Conservation (phyloP, 2,888 invertebrate genomes). For the Chrysopilus asiliformis region DNA sequence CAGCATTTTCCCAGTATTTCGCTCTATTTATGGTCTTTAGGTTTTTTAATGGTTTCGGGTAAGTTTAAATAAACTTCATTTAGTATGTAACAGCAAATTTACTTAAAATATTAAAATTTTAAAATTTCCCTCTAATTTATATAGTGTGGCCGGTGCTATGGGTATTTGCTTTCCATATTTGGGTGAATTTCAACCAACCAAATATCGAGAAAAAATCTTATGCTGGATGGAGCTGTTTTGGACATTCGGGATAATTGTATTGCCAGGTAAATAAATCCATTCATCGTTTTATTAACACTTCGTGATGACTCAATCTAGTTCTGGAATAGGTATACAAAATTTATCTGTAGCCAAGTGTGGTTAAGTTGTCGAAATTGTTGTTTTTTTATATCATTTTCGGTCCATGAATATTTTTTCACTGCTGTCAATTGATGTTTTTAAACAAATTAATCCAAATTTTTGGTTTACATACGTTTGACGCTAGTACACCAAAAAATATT, state of each 20-base stretch:
- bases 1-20: slow-evolving; percentile 60
- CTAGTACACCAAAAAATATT: no score
- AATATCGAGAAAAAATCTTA: slow-evolving; percentile 63
- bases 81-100: no score
- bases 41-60: slow-evolving; percentile 70
- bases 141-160: slow-evolving; percentile 67
- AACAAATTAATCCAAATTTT: no score
- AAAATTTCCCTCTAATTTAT: slow-evolving; percentile 21
- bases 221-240: slow-evolving; percentile 81
- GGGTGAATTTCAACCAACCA: slow-evolving; percentile 68
- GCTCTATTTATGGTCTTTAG: slow-evolving; percentile 57
- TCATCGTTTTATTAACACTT: slow-evolving; percentile 5
- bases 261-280: slow-evolving; percentile 47
- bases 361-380: no score
- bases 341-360: no score
- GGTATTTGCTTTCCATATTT: slow-evolving; percentile 71
- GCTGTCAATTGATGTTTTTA: no score
- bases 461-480: no score
- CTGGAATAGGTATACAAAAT: no score
- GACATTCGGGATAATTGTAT: slow-evolving; percentile 61
- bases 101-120: no score
- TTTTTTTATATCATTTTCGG: no score
- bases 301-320: slow-evolving; percentile 18
- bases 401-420: no score
- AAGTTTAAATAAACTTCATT: slow-evolving; percentile 39